These are phyloP conservation scores for Aelia acuminata DNA, from an alignment of 2,888 invertebrate genomes.

Conservation along the genomic window DNA sequence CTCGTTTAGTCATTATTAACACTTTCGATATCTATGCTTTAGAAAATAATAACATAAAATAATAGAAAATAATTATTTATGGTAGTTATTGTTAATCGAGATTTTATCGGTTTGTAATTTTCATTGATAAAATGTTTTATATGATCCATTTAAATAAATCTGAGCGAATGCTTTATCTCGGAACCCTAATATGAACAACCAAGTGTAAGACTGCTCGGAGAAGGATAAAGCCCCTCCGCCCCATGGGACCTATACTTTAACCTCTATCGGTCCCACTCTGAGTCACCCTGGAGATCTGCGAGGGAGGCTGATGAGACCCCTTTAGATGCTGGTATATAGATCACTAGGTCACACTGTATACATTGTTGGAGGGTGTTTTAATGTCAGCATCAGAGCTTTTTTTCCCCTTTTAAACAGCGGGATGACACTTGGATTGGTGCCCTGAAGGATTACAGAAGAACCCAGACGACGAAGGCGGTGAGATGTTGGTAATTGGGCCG, in stretches of 20 bases:
- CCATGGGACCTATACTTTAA: slow-evolving; percentile 26
- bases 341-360: neutral
- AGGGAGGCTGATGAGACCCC: neutral
- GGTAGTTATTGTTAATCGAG: neutral
- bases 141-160: neutral
- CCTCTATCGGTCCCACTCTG: neutral
- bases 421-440: neutral
- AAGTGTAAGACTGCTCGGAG: neutral
- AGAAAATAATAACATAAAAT: too few relatives aligned
- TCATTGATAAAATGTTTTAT: neutral
- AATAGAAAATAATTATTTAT: neutral
- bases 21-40: too few relatives aligned
- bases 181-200: neutral
- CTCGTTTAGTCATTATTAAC: too few relatives aligned
- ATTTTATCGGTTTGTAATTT: neutral
- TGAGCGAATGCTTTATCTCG: neutral
- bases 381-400: neutral
- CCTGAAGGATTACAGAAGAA: neutral
- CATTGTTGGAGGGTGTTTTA: too few relatives aligned
- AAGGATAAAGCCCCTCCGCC: neutral
- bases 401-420: neutral
- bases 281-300: neutral
- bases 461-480: neutral
- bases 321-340: neutral
- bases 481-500: slow-evolving; percentile 38